Base-by-base conservation (phyloP, 2,888 invertebrate genomes). In the Halictus quadricinctus region DNA sequence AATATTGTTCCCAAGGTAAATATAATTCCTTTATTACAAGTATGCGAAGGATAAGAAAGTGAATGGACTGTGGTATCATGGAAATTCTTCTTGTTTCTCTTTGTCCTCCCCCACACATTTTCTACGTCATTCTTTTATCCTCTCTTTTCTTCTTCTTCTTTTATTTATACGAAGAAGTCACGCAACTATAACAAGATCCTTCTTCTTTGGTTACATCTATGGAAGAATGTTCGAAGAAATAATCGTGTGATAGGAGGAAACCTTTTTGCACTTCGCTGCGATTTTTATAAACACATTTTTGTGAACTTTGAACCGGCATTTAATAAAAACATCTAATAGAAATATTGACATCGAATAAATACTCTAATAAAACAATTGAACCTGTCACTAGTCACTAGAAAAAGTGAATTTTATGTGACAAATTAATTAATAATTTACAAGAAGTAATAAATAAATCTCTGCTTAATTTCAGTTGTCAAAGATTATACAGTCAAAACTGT, bases 21-120 rank as follows among this genome's bases (percentile, higher is more conserved):
- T 41, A 50, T 36, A 69, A 41, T 69, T 66, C 41, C 50, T 41
- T 54, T 69, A 48, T 46, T 50, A 29, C 25, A 15, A n/a, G 46
- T 64, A 48, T 41, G 64, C 15, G 76, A 54, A 76, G 50, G 46
- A 69, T 48, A 66, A 41, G 66, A 25, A 18, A 50, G 48, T 12
- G 6, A 29, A 58, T 21, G 64, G 13, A 46, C 64, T 64, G 25
- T 25, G 21, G 48, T 25, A 48, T 36, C 50, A 54, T n/a, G 69
- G 36, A 48, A 76, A 76, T 76, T 21, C 15, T 41, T 21, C 21
- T 66, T 7, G 46, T 25, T 48, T 50, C 18, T 72, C 50, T 48
- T 50, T 50, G 29, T 50, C 29, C 13, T 43, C 1, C 4, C 21
- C 1, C 12, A 43, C n/a, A 43, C n/a, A 70, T 43, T 70, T n/a